Evolutionary conservation across 2,113 vertebrate species (phyloP), one percentile per base, ranked within the genome.

Genomic region (Gadus chalcogrammus): DNA sequence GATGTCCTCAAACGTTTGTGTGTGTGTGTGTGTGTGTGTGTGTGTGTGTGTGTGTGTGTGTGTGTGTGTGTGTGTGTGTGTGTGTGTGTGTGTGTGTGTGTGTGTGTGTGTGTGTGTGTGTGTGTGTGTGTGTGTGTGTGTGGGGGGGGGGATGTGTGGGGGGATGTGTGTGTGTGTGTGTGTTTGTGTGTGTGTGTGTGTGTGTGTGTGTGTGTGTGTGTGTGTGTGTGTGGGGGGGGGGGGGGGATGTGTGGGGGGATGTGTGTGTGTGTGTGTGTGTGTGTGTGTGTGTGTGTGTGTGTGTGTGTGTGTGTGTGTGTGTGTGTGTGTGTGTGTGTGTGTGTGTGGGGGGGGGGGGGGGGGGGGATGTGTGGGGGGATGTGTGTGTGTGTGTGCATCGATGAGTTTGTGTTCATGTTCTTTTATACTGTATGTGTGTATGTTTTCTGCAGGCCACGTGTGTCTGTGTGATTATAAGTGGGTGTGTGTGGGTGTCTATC

Each of bases 171-270:
- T 74, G 73, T 58, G 22, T 63, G 59, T 74, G 73, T 58, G 22
- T 63, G 59, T n/a, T n/a, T n/a, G n/a, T n/a, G n/a, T n/a, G n/a
- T n/a, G n/a, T n/a, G n/a, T 61, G 66, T 76, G 17, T 28, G 61
- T 68, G 58, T 69, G 48, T 55, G 56, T 67, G 58, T 71, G 24
- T 62, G 61, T 68, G 66, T 53, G 55, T 72, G 12, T 68, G 61
- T 76, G 68, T 20, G 17, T 65, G 72, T 68, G 60, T 61, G 55
- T 67, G 31, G n/a, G n/a, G n/a, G n/a, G n/a, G n/a, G n/a, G n/a
- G n/a, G n/a, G n/a, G n/a, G n/a, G n/a, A n/a, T n/a, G n/a, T n/a
- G n/a, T n/a, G n/a, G n/a, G n/a, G n/a, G n/a, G n/a, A n/a, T 76
- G 64, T 13, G 48, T 24, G 8, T 74, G 72, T 59, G 42, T 64